Evolutionary conservation across 2,113 vertebrate genomes (phyloP), one percentile per base, ranked within the genome.

Genomic region (Stigmatopora argus): DNA sequence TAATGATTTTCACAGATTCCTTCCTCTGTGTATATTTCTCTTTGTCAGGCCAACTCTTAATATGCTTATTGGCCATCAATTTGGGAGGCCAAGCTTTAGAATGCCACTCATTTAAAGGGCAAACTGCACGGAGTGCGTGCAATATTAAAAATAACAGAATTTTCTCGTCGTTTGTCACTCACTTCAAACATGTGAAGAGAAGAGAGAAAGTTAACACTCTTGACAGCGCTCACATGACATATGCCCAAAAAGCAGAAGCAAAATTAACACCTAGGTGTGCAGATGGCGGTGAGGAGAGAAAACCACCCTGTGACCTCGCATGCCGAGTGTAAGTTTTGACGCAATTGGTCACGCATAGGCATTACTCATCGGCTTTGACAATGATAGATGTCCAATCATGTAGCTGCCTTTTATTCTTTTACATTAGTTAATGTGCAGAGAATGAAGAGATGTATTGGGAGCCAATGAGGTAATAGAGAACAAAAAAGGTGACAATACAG

Each of bases 231-330:
- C 71, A 71, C 49, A 69, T 76, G 76, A 38, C 79, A 79, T 73
- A 77, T 77, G 79, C 67, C 73, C 74, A 75, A 81, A 71, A 82
- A 26, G 67, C 56, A 77, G 74, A 80, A 74, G 81, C 71, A 12
- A 80, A 85, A 85, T 88, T 78, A 84, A 81, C 74, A 78, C 69
- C 70, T 83, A 69, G 11, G 67, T 77, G 31, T 70, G 74, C 64
- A 77, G 73, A 79, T 72, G 82, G 73, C 72, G 66, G 70, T 61
- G 75, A 77, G 73, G 69, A 84, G 69, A 63, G 69, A 75, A 81
- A 83, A 66, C 55, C 69, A 71, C 74, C 70, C 74, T 49, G 17
- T 79, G 70, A 84, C 77, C 78, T 83, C 71, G 72, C 71, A 69
- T 64, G 38, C 57, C 19, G 15, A 65, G 68, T 64, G 31, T 17